These are phyloP conservation scores for Mormoops blainvillei DNA, from an alignment of 2,113 vertebrate species.

Conservation along the genomic window DNA sequence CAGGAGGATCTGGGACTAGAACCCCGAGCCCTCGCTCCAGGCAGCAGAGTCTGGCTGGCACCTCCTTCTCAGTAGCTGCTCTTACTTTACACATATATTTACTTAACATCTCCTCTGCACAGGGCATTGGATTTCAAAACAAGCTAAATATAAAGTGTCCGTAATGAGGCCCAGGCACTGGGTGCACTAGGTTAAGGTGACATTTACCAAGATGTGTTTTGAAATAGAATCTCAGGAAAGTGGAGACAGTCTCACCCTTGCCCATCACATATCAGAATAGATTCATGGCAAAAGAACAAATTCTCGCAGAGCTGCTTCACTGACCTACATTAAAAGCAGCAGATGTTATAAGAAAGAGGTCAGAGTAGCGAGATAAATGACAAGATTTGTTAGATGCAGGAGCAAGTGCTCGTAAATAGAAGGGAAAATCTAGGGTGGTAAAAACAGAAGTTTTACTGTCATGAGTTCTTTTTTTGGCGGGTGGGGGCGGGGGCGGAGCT, in stretches of 20 bases:
- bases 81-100: not conserved
- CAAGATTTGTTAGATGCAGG: not conserved
- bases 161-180: not conserved
- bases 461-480: not conserved
- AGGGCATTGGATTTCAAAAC: not conserved
- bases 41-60: no score
- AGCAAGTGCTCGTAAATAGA: not conserved
- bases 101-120: not conserved
- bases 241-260: not conserved
- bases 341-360: not conserved
- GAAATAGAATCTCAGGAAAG: not conserved
- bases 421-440: not conserved
- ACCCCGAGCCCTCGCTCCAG: not conserved
- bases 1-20: no score
- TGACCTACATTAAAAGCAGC: not conserved
- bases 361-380: not conserved
- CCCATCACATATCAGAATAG: not conserved
- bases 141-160: not conserved
- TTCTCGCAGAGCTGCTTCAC: not conserved
- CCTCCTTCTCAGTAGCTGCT: fast-evolving
- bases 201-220: not conserved
- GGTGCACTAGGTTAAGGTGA: not conserved
- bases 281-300: not conserved
- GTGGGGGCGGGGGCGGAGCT: no score
- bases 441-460: not conserved